These are phyloP conservation scores for Poecilia velifera DNA, from an alignment of 2,797 vertebrate species.

Conservation along the genomic window DNA sequence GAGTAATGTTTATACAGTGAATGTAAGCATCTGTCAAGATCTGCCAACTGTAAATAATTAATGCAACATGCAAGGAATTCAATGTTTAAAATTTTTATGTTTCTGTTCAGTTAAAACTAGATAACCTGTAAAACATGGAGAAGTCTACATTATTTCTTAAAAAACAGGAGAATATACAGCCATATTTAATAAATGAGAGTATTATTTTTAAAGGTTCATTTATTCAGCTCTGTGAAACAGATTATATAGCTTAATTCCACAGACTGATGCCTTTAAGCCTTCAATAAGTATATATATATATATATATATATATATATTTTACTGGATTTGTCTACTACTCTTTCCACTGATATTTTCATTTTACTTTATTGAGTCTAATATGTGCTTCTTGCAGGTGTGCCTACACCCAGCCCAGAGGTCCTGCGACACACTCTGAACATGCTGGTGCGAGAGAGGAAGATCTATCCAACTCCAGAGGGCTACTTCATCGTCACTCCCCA, in stretches of 20 bases:
- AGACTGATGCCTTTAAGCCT: background rate
- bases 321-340: background rate
- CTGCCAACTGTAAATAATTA: background rate
- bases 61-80: background rate
- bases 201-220: background rate
- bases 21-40: background rate
- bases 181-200: background rate
- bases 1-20: background rate
- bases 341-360: conserved; percentile 12
- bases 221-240: background rate
- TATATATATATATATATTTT: background rate
- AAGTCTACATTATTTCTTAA: background rate
- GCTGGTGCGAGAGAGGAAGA: conserved; percentile 98
- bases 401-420: conserved; percentile 97
- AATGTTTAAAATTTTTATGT: background rate
- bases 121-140: background rate
- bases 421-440: conserved; percentile 97
- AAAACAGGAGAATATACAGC: background rate
- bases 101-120: background rate
- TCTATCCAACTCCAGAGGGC: conserved; percentile 98
- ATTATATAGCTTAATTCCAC: background rate
- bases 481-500: conserved; percentile 99
- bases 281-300: background rate
- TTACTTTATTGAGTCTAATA: background rate
- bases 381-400: conserved; percentile 86